These are phyloP conservation scores for Eueremaeus valkanovi DNA, from an alignment of 2,888 invertebrate species.

Conservation along the genomic window DNA sequence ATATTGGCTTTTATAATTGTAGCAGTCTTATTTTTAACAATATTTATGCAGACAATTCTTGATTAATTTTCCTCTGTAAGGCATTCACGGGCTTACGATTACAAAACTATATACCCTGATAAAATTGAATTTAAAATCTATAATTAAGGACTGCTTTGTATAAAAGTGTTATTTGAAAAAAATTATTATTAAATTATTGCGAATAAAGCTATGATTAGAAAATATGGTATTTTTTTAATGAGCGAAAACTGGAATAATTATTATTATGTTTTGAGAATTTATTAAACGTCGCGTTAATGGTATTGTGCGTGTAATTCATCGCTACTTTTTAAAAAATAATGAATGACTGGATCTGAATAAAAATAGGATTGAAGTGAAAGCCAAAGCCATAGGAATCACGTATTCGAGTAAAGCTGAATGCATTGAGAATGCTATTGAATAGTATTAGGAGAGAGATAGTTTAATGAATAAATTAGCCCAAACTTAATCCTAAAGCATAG, in stretches of 20 bases:
- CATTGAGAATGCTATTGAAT: slow-evolving; percentile 19
- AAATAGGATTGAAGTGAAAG: not conserved
- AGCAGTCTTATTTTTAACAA: no score
- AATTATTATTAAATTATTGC: no score
- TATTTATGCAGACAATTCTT: no score
- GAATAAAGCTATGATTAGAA: not conserved
- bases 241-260: slow-evolving; percentile 1
- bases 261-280: not conserved
- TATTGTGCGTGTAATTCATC: slow-evolving; percentile 23
- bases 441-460: slow-evolving; percentile 22
- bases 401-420: slow-evolving; percentile 9
- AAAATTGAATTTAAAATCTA: no score
- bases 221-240: not conserved
- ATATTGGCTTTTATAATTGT: no score
- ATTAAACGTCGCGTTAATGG: slow-evolving; percentile 12
- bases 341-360: slow-evolving; percentile 26
- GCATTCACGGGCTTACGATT: no score
- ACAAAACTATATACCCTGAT: no score
- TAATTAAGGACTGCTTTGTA: no score
- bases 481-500: slow-evolving; percentile 33
- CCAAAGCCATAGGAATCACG: slow-evolving; percentile 8
- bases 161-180: no score
- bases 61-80: not conserved
- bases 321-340: slow-evolving; percentile 24
- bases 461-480: slow-evolving; percentile 33